Percentiles rank a stretch among this genome's conserved stretches.
phyloP scores from a whole-genome alignment of 2,113 vertebrate species.

The Xerus inauris region DNA sequence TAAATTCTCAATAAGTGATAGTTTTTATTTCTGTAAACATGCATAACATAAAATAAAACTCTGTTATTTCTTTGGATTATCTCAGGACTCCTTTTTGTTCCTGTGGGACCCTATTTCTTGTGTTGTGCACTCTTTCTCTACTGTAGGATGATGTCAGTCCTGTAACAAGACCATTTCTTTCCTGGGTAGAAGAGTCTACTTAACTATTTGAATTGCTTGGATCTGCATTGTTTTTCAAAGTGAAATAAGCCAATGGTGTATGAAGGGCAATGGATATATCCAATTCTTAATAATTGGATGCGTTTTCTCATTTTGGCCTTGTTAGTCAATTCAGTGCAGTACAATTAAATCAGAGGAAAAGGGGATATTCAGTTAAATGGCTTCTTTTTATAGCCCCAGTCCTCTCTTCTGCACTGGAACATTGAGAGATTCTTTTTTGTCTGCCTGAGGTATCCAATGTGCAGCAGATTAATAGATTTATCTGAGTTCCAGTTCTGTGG shows the following conservation, averaged over 20 bases:
- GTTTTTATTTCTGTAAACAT: background rate
- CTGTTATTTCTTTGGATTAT: background rate
- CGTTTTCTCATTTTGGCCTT: slow-evolving; percentile 69
- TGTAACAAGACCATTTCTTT: slow-evolving; percentile 21
- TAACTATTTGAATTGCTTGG: slow-evolving; percentile 63
- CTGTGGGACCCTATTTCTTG: background rate
- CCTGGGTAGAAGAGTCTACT: background rate
- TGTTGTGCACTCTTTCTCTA: background rate
- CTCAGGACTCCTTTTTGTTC: background rate
- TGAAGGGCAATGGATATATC: slow-evolving; percentile 36
- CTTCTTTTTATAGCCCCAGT: background rate
- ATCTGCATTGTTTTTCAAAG: slow-evolving; percentile 63
- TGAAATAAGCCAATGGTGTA: slow-evolving; percentile 55
- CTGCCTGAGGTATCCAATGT: background rate
- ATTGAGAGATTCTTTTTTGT: slow-evolving; percentile 15
- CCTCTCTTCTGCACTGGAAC: background rate
- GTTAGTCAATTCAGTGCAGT: slow-evolving; percentile 58
- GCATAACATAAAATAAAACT: background rate
- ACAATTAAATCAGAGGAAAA: slow-evolving; percentile 62
- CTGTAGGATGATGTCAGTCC: background rate
- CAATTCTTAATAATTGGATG: slow-evolving; percentile 58
- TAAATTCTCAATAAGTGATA: background rate
- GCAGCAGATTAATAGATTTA: slow-evolving; percentile 16
- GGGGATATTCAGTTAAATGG: background rate
- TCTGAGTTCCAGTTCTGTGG: slow-evolving; percentile 23